Conservation (phyloP, 2,797 vertebrate genomes). For the Anabacerthia variegaticeps region DNA sequence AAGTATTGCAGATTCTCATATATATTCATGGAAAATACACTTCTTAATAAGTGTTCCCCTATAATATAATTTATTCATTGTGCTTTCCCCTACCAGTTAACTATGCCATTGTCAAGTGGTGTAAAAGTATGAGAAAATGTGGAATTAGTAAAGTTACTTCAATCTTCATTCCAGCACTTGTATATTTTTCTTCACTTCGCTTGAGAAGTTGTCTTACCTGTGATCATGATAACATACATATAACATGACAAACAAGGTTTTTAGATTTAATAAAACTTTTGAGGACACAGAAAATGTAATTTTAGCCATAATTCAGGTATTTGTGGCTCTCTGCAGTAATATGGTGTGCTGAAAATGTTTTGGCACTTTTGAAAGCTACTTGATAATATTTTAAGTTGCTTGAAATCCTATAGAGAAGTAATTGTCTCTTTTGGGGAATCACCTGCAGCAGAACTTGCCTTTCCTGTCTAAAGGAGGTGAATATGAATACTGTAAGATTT, state of each 20-base stretch:
- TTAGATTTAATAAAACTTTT: background rate
- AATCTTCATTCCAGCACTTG: background rate
- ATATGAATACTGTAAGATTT: background rate
- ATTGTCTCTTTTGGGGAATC: background rate
- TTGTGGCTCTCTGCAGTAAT: background rate
- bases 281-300: background rate
- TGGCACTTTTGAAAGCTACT: background rate
- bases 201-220: background rate
- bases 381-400: background rate
- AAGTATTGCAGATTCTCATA: background rate
- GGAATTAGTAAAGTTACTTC: background rate
- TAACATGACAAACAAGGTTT: background rate
- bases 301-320: background rate
- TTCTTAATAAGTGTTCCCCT: background rate
- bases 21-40: background rate
- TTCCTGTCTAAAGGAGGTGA: background rate
- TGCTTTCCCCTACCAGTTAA: background rate
- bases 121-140: background rate
- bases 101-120: background rate
- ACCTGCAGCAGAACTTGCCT: background rate
- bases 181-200: background rate
- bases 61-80: background rate
- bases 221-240: background rate
- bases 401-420: background rate
- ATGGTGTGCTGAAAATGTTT: background rate